Base-by-base conservation (phyloP, 2,888 invertebrate genomes). In the Mycalesis mineus region DNA sequence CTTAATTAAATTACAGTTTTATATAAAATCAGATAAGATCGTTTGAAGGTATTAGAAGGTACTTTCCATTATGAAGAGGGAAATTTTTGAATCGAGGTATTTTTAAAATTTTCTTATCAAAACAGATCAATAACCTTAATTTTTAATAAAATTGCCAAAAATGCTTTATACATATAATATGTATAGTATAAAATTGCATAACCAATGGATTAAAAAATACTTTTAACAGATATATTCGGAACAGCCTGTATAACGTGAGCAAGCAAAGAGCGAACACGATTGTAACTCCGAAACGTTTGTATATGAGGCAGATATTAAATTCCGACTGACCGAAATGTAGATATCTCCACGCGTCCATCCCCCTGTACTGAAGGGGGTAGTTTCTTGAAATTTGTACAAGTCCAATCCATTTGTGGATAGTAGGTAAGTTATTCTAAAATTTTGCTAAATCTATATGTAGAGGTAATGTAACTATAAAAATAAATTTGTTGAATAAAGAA, bases 271-370 rank as follows among this genome's bases (percentile, higher is more conserved):
- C 69, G 65, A 68, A 67, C 68, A 67, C 66, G 69, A 67, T 68
- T 69, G 69, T 65, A 67, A 65, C 68, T 65, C 63, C 55, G 65
- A 70, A 68, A 64, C 68, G 67, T 68, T 68, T 71, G 74, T 73
- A 72, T 74, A 66, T 71, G 73, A 69, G 67, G 68, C 61, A 68
- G 68, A 73, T 74, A 75, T 75, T 75, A 75, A 75, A 75, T 75
- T 75, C 74, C 74, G 56, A 67, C 68, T 67, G 66, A 67, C 65
- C 63, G 67, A 71, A 66, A 63, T 65, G 59, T 65, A 67, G 62
- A 62, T 61, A 58, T 60, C 53, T 36, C 37, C 44, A 64, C 58
- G 53, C 65, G 60, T 61, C 63, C 57, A 47, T 49, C 49, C 55
- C 31, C 13, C 39, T 11, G 4, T 13, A 39, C 6, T 6, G 13